Conservation (phyloP, 2,797 vertebrate genomes). For the Alfaro cultratus region DNA sequence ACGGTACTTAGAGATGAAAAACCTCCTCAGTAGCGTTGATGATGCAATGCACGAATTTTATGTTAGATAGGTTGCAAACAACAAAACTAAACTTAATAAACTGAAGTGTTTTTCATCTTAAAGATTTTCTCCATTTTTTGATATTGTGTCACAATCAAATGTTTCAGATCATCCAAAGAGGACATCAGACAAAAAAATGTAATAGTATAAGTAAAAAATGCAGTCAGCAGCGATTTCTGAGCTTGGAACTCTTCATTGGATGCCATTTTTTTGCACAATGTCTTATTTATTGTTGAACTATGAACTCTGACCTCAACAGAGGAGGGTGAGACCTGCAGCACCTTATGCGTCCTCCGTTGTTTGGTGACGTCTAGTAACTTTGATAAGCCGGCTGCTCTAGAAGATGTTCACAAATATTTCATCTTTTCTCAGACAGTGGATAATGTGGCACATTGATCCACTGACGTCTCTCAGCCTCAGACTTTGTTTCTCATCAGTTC, state of each 20-base stretch:
- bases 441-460: background rate
- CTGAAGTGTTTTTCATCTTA: background rate
- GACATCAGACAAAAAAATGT: background rate
- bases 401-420: background rate
- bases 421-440: background rate
- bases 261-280: background rate
- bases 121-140: background rate
- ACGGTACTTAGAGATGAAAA: background rate
- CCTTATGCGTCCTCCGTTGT: background rate
- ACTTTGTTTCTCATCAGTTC: background rate
- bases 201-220: background rate
- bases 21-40: background rate
- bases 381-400: background rate
- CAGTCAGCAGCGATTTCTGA: background rate
- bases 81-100: background rate
- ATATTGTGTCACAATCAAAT: background rate
- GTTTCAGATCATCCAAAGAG: background rate
- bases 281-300: background rate
- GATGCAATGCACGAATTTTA: background rate
- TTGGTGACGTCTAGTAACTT: background rate
- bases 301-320: background rate
- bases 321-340: background rate
- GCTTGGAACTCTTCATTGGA: background rate
- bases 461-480: background rate
- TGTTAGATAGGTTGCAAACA: background rate